Conservation (phyloP, 2,888 invertebrate species). For the Sericinus montela region DNA sequence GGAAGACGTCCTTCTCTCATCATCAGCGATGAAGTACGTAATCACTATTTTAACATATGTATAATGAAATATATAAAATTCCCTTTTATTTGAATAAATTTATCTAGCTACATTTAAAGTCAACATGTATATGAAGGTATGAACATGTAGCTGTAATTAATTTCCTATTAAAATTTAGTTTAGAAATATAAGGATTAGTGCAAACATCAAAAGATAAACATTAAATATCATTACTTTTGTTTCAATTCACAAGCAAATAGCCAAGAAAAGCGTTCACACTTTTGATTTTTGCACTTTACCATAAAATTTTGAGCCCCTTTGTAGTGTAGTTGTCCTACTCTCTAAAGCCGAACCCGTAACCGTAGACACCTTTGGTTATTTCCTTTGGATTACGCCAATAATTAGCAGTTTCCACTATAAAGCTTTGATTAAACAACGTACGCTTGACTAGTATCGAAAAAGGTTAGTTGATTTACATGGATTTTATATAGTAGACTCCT, state of each 20-base stretch:
- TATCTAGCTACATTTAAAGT: conserved; percentile 30
- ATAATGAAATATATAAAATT: conserved; percentile 16
- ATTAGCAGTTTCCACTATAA: conserved; percentile 51
- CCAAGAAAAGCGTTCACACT: not conserved
- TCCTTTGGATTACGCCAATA: conserved; percentile 50
- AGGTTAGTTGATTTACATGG: conserved; percentile 48
- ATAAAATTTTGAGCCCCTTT: conserved; percentile 32
- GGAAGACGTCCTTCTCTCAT: conserved; percentile 93
- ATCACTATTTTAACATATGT: conserved; percentile 17
- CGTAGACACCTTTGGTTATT: conserved; percentile 49
- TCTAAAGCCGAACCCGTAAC: conserved; percentile 78
- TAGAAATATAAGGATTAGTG: conserved; percentile 27
- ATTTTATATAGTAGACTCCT: conserved; percentile 57
- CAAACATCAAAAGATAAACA: conserved; percentile 15
- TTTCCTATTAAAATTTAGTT: conserved; percentile 47
- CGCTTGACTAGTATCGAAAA: conserved; percentile 53
- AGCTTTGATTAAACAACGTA: conserved; percentile 51
- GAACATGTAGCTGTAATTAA: conserved; percentile 38
- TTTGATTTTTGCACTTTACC: conserved; percentile 21
- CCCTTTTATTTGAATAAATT: conserved; percentile 20
- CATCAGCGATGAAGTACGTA: conserved; percentile 95
- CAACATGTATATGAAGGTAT: conserved; percentile 55
- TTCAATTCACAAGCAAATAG: not conserved
- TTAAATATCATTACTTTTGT: not conserved
- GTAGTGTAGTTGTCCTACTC: conserved; percentile 58